Conservation (phyloP, 1,140 invertebrate genomes). For the Macrocentrus cingulum region DNA sequence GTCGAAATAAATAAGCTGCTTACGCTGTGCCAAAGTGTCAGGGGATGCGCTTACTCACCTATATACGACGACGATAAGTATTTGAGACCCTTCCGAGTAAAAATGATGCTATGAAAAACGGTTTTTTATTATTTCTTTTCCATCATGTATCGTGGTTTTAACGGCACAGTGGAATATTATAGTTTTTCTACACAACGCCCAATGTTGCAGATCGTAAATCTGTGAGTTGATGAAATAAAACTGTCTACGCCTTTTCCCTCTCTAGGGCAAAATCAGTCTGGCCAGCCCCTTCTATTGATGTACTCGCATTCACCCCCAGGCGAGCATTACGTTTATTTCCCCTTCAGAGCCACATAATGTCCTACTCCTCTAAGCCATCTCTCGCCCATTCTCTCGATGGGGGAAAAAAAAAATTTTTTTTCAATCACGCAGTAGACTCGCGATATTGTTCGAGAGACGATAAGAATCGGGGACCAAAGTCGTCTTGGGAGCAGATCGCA, state of each 20-base stretch:
- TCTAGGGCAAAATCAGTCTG: neutral
- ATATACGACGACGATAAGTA: slow-evolving; percentile 39
- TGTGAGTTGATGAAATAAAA: slow-evolving; percentile 27
- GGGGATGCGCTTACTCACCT: slow-evolving; percentile 41
- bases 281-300: slow-evolving; percentile 19
- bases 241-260: slow-evolving; percentile 17
- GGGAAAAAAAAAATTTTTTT: no score
- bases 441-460: no score
- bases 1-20: slow-evolving; percentile 52
- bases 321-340: slow-evolving; percentile 25
- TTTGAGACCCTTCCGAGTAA: slow-evolving; percentile 36
- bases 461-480: no score
- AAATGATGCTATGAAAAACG: slow-evolving; percentile 1
- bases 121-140: no score
- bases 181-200: no score
- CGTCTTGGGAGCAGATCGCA: no score
- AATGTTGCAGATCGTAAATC: slow-evolving; percentile 25
- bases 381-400: no score
- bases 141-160: no score
- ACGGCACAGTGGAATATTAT: no score
- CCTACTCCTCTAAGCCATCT: slow-evolving; percentile 2
- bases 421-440: no score
- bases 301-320: slow-evolving; percentile 20
- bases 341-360: neutral
- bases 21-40: slow-evolving; percentile 43